Evolutionary conservation across 2,797 vertebrate species (phyloP).

Genomic region (Danionella dracula): DNA sequence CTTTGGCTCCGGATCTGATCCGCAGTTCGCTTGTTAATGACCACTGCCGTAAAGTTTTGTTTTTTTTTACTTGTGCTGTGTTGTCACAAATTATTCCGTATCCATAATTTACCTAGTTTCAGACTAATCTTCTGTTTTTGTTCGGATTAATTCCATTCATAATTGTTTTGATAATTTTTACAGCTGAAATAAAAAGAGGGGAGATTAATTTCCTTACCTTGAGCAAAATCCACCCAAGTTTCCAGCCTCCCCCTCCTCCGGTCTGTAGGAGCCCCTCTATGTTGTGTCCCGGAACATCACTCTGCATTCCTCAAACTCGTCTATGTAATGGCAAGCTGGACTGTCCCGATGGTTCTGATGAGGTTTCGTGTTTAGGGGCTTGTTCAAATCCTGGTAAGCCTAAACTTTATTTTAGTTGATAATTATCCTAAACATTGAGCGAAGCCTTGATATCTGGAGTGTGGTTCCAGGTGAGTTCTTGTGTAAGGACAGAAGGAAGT

Average conservation of each 20-base stretch:
- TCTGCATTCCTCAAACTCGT: slow-evolving; percentile 61
- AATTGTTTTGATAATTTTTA: not conserved
- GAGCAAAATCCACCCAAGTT: not conserved
- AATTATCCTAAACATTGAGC: not conserved
- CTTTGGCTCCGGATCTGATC: too few relatives aligned
- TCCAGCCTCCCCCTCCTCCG: not conserved
- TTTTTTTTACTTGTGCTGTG: too few relatives aligned
- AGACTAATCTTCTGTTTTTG: too few relatives aligned
- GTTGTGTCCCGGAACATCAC: slow-evolving; percentile 52
- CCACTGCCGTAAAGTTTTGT: too few relatives aligned
- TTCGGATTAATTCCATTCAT: too few relatives aligned
- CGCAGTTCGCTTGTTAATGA: too few relatives aligned
- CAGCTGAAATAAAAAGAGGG: not conserved
- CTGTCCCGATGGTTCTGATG: slow-evolving; percentile 79
- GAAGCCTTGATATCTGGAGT: slow-evolving; percentile 21
- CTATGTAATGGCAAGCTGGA: slow-evolving; percentile 73
- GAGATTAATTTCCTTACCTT: not conserved
- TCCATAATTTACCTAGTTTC: too few relatives aligned
- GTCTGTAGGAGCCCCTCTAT: slow-evolving; percentile 35
- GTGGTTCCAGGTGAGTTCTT: slow-evolving; percentile 50
- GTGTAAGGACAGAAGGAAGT: slow-evolving; percentile 56
- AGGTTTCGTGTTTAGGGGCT: slow-evolving; percentile 55
- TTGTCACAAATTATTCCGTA: too few relatives aligned
- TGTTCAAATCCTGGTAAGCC: slow-evolving; percentile 60
- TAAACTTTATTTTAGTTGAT: not conserved